Evolutionary conservation across 1,140 invertebrate genomes (phyloP).

Genomic region (Stenopsyche tienmushanensis): DNA sequence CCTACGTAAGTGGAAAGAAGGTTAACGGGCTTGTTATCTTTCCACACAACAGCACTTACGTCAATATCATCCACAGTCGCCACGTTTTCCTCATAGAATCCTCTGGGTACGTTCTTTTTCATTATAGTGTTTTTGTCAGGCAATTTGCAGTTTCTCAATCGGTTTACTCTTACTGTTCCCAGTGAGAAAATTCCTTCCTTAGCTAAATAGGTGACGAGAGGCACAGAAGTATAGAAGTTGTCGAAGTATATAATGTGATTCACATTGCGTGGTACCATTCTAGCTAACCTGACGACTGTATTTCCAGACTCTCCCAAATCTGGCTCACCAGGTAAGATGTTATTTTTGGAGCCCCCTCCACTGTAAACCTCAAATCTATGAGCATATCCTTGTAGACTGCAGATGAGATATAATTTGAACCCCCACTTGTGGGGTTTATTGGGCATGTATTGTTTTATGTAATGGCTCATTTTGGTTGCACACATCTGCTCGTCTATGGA

Average conservation of each 20-base stretch:
- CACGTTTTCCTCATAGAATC: neutral
- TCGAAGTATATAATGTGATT: slow-evolving; percentile 41
- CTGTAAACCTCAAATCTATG: slow-evolving; percentile 42
- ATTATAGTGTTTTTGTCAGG: neutral
- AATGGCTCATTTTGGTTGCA: slow-evolving; percentile 43
- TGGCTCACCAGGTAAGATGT: slow-evolving; percentile 22
- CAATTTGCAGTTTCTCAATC: neutral
- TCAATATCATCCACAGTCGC: neutral
- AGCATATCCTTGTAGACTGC: slow-evolving; percentile 40
- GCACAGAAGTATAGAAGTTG: slow-evolving; percentile 39
- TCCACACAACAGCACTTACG: neutral
- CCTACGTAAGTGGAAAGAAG: neutral
- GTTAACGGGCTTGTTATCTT: neutral
- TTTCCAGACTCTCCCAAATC: slow-evolving; percentile 40
- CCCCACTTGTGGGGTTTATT: slow-evolving; percentile 48
- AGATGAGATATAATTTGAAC: slow-evolving; percentile 46
- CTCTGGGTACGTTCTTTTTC: neutral
- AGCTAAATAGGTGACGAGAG: slow-evolving; percentile 28
- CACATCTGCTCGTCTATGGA: slow-evolving; percentile 4
- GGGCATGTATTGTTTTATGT: slow-evolving; percentile 44
- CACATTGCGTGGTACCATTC: slow-evolving; percentile 31
- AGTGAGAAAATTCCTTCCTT: neutral
- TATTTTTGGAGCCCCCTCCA: slow-evolving; percentile 31
- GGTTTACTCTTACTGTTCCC: neutral
- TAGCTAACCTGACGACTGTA: slow-evolving; percentile 35